phyloP scores from a whole-genome alignment of 2,797 vertebrate species.

The Acrossocheilus wenchowensis region DNA sequence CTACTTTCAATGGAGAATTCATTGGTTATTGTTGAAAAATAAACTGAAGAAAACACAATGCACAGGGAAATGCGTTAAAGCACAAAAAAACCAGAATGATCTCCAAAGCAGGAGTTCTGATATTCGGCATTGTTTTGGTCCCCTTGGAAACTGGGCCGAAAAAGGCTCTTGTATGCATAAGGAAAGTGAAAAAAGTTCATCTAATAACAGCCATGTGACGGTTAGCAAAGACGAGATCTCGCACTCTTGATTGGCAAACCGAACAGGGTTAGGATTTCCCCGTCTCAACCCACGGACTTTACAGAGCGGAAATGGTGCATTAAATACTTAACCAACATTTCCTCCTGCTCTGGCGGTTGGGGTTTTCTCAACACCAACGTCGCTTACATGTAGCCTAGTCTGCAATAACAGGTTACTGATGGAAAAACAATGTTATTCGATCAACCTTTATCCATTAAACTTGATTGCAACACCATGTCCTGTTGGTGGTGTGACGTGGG shows the following conservation, averaged over 20 bases:
- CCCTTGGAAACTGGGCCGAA: background rate
- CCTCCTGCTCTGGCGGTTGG: constrained; percentile 65
- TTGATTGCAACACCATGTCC: constrained; percentile 28
- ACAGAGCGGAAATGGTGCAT: constrained; percentile 70
- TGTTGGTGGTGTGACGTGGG: constrained; percentile 46
- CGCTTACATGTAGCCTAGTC: constrained; percentile 31
- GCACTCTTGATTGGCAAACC: constrained; percentile 55
- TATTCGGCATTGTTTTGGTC: background rate
- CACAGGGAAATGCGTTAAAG: background rate
- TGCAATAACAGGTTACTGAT: constrained; percentile 40
- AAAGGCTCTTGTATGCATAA: background rate
- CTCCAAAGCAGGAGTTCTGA: background rate
- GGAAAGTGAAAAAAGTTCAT: background rate
- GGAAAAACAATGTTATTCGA: constrained; percentile 55
- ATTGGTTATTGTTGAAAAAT: background rate
- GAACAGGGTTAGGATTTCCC: constrained; percentile 65
- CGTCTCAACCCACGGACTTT: constrained; percentile 68
- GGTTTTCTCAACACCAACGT: constrained; percentile 62
- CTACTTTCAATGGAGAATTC: background rate
- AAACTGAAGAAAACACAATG: background rate
- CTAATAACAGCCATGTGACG: constrained; percentile 31
- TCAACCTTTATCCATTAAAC: constrained; percentile 35
- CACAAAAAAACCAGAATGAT: background rate
- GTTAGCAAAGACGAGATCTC: constrained; percentile 36
- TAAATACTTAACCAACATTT: constrained; percentile 68